Conservation (phyloP, 2,888 invertebrate species). For the Andrena praecox region DNA sequence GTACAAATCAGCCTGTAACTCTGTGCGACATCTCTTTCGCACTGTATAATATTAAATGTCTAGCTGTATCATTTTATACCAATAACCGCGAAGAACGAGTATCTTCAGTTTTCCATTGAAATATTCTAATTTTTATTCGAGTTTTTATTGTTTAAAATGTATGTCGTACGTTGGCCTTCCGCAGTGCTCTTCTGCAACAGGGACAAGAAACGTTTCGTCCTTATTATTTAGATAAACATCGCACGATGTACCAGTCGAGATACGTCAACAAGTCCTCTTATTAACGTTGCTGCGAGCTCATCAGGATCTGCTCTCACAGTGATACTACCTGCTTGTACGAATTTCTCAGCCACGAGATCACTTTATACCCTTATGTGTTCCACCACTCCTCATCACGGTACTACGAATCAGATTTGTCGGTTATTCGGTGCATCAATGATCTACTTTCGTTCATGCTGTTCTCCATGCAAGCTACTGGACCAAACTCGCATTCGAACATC, state of each 20-base stretch:
- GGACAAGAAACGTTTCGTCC: conserved; percentile 45
- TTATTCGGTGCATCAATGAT: conserved; percentile 37
- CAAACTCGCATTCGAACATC: not conserved
- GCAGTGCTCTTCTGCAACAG: conserved; percentile 10
- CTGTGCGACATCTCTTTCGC: not conserved
- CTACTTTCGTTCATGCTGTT: not conserved
- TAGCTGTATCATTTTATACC: not conserved
- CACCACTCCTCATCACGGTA: not conserved
- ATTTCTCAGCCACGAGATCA: conserved; percentile 60
- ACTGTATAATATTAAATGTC: not conserved
- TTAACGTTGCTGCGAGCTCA: conserved; percentile 47
- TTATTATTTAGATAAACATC: conserved; percentile 59
- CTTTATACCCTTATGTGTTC: conserved; percentile 27
- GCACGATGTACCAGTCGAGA: conserved; percentile 44
- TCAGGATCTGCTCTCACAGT: conserved; percentile 51
- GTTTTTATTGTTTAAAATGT: conserved; percentile 25
- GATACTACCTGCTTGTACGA: conserved; percentile 47
- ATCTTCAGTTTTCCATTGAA: not conserved
- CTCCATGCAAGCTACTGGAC: not conserved
- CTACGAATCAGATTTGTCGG: conserved; percentile 21
- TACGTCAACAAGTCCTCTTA: conserved; percentile 50
- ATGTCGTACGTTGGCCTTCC: conserved; percentile 39
- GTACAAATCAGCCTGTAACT: not conserved
- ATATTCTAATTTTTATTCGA: not conserved
- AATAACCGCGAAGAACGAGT: not conserved